These are phyloP conservation scores for Coreoperca whiteheadi DNA, from an alignment of 2,113 vertebrate genomes.

Conservation along the genomic window DNA sequence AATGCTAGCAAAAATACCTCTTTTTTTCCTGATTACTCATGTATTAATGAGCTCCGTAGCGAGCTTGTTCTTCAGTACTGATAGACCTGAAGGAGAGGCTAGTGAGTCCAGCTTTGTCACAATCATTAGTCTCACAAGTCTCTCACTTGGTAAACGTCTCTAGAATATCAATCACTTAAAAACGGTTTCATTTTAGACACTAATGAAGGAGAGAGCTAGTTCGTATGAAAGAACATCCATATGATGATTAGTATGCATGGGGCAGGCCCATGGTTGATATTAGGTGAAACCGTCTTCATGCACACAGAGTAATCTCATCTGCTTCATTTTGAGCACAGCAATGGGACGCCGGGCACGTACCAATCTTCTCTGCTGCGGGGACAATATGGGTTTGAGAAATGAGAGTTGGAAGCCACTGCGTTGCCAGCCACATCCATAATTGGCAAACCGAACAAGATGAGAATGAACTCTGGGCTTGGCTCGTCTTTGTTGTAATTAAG, in stretches of 20 bases:
- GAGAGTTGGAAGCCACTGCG: constrained; percentile 66
- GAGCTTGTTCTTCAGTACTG: constrained; percentile 24
- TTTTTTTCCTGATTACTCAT: constrained; percentile 23
- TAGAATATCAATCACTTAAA: constrained; percentile 71
- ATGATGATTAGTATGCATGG: constrained; percentile 75
- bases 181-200: constrained; percentile 66
- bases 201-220: constrained; percentile 73
- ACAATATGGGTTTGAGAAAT: constrained; percentile 76
- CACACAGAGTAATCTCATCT: constrained; percentile 79
- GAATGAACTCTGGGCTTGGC: constrained; percentile 79
- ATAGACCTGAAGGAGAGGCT: constrained; percentile 38
- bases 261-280: constrained; percentile 65
- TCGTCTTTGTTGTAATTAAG: constrained; percentile 80
- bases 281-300: constrained; percentile 69
- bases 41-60: constrained; percentile 20
- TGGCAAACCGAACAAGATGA: constrained; percentile 77
- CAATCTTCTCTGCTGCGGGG: constrained; percentile 81
- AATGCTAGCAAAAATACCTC: constrained; percentile 22
- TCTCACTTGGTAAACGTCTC: constrained; percentile 48
- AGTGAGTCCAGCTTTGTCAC: constrained; percentile 50
- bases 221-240: constrained; percentile 52
- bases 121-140: constrained; percentile 59
- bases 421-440: constrained; percentile 76
- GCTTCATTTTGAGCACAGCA: constrained; percentile 73
- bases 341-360: constrained; percentile 53